Conservation (phyloP, 2,888 invertebrate genomes). For the Lasioglossum lativentre region DNA sequence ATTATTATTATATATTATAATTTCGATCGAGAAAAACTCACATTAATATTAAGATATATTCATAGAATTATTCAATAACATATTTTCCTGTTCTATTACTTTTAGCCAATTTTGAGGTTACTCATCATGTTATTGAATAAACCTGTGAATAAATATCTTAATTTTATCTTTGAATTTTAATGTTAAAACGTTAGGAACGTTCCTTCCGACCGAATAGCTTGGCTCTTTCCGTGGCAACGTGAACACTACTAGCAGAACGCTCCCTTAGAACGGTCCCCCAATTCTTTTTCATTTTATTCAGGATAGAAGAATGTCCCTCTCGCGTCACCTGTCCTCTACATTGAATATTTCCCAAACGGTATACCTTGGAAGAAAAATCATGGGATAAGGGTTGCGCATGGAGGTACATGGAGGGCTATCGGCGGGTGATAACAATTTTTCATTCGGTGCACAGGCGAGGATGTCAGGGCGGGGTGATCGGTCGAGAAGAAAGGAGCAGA, state of each 20-base stretch:
- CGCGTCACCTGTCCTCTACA: background rate
- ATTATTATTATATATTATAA: too few species aligned
- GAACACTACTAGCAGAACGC: background rate
- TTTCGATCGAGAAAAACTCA: too few species aligned
- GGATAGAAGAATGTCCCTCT: background rate
- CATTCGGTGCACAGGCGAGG: background rate
- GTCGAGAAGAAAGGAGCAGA: background rate
- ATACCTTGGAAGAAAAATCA: background rate
- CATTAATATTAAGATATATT: too few species aligned
- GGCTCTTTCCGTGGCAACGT: background rate
- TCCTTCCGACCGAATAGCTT: too few species aligned
- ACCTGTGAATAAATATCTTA: too few species aligned
- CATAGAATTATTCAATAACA: too few species aligned
- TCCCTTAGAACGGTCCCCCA: background rate
- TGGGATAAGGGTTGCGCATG: background rate
- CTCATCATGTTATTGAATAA: too few species aligned
- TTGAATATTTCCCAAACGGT: background rate
- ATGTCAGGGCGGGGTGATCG: background rate
- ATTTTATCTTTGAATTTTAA: background rate
- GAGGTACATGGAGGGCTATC: background rate
- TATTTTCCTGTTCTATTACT: too few species aligned
- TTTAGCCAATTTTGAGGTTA: too few species aligned
- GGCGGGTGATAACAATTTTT: background rate
- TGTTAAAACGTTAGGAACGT: background rate
- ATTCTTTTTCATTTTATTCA: background rate